phyloP scores from a whole-genome alignment of 2,888 invertebrate genomes.

The Coronaproctus castanopsis region DNA sequence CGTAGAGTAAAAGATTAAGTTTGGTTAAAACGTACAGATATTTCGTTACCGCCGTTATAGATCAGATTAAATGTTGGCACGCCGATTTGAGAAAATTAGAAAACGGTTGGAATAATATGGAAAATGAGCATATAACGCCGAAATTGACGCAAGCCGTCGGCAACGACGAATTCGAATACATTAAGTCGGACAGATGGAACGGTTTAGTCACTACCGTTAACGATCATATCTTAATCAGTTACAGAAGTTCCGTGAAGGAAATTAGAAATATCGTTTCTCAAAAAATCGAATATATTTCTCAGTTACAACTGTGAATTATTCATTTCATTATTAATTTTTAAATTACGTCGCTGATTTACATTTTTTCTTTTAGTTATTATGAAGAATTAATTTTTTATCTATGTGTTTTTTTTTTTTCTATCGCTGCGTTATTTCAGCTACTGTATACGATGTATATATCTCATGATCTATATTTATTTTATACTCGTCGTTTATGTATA shows the following conservation, averaged over 20 bases:
- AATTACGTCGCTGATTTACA: too few species aligned
- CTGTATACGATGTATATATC: too few species aligned
- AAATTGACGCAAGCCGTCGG: background rate
- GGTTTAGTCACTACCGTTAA: background rate
- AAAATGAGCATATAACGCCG: background rate
- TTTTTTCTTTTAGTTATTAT: too few species aligned
- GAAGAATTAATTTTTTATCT: too few species aligned
- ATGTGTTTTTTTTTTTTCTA: too few species aligned
- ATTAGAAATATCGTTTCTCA: slow-evolving; percentile 8
- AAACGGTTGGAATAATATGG: background rate
- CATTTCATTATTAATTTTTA: too few species aligned
- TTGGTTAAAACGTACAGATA: background rate
- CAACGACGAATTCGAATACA: background rate
- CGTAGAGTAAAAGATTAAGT: background rate
- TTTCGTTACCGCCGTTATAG: background rate
- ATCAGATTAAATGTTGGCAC: background rate
- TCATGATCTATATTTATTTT: too few species aligned
- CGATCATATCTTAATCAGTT: slow-evolving; percentile 8
- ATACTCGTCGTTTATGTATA: too few species aligned
- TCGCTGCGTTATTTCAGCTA: too few species aligned
- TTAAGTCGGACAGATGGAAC: background rate
- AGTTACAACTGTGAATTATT: background rate
- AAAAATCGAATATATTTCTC: slow-evolving; percentile 9
- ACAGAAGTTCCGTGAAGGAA: slow-evolving; percentile 7
- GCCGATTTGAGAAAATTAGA: background rate